Base-by-base conservation (phyloP, 2,888 invertebrate genomes). In the Diadromus collaris region DNA sequence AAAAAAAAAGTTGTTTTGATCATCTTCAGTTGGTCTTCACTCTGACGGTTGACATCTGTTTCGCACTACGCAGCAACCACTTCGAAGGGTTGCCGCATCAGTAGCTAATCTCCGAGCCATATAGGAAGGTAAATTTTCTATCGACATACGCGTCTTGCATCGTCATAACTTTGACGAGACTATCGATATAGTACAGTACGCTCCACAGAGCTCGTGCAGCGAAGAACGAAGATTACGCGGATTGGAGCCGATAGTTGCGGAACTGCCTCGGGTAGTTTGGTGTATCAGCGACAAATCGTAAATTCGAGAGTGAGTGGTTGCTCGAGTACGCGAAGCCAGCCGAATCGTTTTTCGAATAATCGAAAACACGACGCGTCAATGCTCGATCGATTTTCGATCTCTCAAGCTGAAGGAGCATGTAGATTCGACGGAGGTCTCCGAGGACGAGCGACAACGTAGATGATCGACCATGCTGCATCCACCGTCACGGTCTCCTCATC, bases 361-460 rank as follows among this genome's bases (percentile, higher is more conserved):
- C 34, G 64, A 44, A 58, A 48, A 29, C 63, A 51, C 41, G n/a
- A 54, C 41, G 58, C 29, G 24, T 32, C 29, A 21, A 27, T 29
- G 16, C 32, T 4, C 65, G 7, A 76, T 76, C 71, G 60, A 71
- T 71, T 76, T 76, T 58, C 54, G 29, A 75, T 63, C 38, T 51
- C 54, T 24, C 71, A 29, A 58, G 58, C 41, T 41, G 48, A 48
- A 13, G 24, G 51, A 48, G 46, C 69, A n/a, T n/a, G 61, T 46
- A 51, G 34, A 44, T 61, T 24, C 34, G 24, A 13, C 51, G 38
- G 16, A 41, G 24, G 24, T 24, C 24, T 9, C 13, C 24, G 51
- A 13, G 21, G 51, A 51, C 51, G 13, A 16, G 38, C 61, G 34
- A 65, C 60, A 51, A 71, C 65, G 51, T 60, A 38, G 54, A 58